phyloP scores from a whole-genome alignment of 2,888 invertebrate species.

The Mayetiola destructor region DNA sequence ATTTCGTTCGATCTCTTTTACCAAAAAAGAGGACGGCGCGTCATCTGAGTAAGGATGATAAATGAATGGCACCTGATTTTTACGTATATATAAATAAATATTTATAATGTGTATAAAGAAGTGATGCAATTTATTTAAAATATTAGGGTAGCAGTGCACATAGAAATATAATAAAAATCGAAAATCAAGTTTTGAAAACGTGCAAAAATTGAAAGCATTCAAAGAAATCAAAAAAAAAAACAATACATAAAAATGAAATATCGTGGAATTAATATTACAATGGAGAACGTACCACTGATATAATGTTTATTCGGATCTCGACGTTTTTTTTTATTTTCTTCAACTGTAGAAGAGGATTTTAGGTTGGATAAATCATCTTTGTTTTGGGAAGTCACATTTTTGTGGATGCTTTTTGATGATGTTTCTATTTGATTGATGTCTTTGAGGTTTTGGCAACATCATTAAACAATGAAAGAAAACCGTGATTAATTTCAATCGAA shows the following conservation, averaged over 20 bases:
- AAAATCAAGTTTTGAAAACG: not conserved
- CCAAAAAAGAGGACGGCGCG: too few relatives aligned
- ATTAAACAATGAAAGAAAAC: too few relatives aligned
- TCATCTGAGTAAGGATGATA: too few relatives aligned
- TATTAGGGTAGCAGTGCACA: not conserved
- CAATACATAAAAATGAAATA: not conserved
- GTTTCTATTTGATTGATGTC: slow-evolving; percentile 4
- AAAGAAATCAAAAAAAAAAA: not conserved
- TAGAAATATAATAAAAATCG: not conserved
- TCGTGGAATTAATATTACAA: not conserved
- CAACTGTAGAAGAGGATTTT: not conserved
- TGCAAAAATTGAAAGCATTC: not conserved
- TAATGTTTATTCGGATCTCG: slow-evolving; percentile 3
- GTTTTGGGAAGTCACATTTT: not conserved
- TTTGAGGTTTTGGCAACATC: too few relatives aligned
- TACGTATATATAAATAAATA: too few relatives aligned
- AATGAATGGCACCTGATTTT: too few relatives aligned
- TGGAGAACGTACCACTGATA: slow-evolving; percentile 1
- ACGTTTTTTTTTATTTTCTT: not conserved
- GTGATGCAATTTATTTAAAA: too few relatives aligned
- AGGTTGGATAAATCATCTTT: not conserved
- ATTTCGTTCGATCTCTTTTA: too few relatives aligned
- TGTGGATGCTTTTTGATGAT: not conserved
- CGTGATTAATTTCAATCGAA: too few relatives aligned
- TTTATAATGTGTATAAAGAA: too few relatives aligned